Base-by-base conservation (phyloP, 2,797 vertebrate species). In the Dryobates pubescens region DNA sequence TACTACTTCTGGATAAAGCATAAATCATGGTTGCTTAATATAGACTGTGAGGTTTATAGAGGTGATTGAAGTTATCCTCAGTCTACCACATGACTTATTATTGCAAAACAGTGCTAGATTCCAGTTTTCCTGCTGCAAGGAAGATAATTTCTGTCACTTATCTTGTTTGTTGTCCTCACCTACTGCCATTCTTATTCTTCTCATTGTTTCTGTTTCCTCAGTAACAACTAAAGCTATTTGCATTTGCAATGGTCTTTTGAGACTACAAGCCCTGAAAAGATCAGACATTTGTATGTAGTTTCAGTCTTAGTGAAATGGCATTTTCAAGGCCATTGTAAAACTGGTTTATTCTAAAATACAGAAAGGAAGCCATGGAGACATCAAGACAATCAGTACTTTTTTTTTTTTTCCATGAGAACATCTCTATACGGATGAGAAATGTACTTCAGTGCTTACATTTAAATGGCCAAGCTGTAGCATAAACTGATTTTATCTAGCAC, bases 51-150 rank as follows among this genome's bases (percentile, higher is more conserved):
- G 34, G 18, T 58, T 93, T 91, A 53, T 18, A 74, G 87, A 89
- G 79, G 72, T 90, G 95, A n/a, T 17, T 49, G 67, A 75, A 87
- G 86, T 95, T 92, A 86, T 92, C 86, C 59, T 87, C 45, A 17
- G 76, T 90, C 94, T 90, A 57, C 90, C 80, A 85, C 87, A 38
- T 72, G 91, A 56, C 80, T 82, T 86, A 18, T 45, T 94, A 38
- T 54, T 81, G 90, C 82, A 71, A 56, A 92, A 41, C 8, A 77
- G 27, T 67, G 30, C 58, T 36, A 10, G 70, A 38, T 71, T 91
- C 75, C 70, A 12, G 32, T 70, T 71, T 79, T 54, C 12, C 32
- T 36, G 41, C 82, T 71, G 75, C 75, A 86, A 71, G 59, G 54
- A 49, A 59, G 41, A 73, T 69, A 5, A 63, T 88, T 82, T 93